phyloP scores from a whole-genome alignment of 2,888 invertebrate species.

The Ecliptopera silaceata region DNA sequence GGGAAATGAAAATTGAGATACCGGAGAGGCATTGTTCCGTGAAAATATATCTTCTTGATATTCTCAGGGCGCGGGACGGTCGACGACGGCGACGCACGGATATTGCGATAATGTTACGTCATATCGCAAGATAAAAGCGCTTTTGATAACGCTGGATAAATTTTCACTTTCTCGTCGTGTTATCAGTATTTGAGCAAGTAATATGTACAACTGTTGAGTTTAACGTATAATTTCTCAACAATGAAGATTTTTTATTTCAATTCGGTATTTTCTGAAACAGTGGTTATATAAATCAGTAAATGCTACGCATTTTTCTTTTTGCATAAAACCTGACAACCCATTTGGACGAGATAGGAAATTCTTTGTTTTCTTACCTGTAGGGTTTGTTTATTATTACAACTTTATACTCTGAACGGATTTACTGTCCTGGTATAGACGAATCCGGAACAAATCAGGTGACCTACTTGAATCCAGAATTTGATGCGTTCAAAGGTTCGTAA shows the following conservation, averaged over 20 bases:
- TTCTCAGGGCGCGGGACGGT: constrained; percentile 72
- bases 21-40: constrained; percentile 80
- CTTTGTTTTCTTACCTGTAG: constrained; percentile 30
- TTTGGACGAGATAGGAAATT: constrained; percentile 16
- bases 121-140: constrained; percentile 70
- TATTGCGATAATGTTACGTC: constrained; percentile 78
- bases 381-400: constrained; percentile 36
- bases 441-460: constrained; percentile 43
- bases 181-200: constrained; percentile 43
- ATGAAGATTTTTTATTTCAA: background rate
- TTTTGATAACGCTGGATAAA: constrained; percentile 69
- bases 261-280: too few species aligned
- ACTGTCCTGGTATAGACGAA: constrained; percentile 39
- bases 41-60: constrained; percentile 81
- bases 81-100: constrained; percentile 64
- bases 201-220: too few species aligned
- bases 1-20: constrained; percentile 82
- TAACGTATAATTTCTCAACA: background rate
- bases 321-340: background rate
- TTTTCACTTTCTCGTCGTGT: constrained; percentile 56
- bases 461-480: constrained; percentile 40
- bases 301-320: background rate
- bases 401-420: constrained; percentile 39
- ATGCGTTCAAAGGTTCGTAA: constrained; percentile 20
- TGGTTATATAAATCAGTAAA: background rate